Base-by-base conservation (phyloP, 2,888 invertebrate genomes). In the Meta bourneti region DNA sequence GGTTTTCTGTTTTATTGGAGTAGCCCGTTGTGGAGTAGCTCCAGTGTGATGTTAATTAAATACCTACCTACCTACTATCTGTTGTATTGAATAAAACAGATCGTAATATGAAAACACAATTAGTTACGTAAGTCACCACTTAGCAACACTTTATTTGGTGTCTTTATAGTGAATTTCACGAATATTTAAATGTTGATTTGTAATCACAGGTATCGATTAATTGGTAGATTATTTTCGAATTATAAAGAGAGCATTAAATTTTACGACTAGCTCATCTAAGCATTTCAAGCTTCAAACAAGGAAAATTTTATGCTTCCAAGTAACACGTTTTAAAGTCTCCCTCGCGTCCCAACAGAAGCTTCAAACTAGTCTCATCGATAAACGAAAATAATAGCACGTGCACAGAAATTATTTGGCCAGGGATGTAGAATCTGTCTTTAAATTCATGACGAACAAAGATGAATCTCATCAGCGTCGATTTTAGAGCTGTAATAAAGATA, bases 401-500 rank as follows among this genome's bases (percentile, higher is more conserved):
- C 61, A 0, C 13, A 61, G 13, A 8, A 61, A 61, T 11, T 61
- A 61, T 61, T 61, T 61, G 16, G 11, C 16, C 34, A 8, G 20
- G 20, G 7, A 79, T n/a, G 69, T 13, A 79, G 61, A 54, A 79
- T 61, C 54, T 79, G 79, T 79, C 79, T 79, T 79, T 61, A 79
- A 79, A 79, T 34, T 61, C 79, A 34, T 34, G 54, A 79, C 6
- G 19, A 72, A 72, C 71, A 83, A 71, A 71, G 52, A 51, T 52
- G 19, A 51, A 72, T 72, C 72, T 83, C 72, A 72, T 83, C 72
- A 83, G 16, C 16, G 51, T 13, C 16, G 34, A 19, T 83, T 71
- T 83, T 83, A 51, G 52, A 9, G 72, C 72, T 11, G 34, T 52
- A 49, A 72, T 83, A 83, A 83, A 83, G 71, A 83, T 72, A 61